These are phyloP conservation scores for Aplochiton taeniatus DNA, from an alignment of 2,797 vertebrate species.

Conservation along the genomic window DNA sequence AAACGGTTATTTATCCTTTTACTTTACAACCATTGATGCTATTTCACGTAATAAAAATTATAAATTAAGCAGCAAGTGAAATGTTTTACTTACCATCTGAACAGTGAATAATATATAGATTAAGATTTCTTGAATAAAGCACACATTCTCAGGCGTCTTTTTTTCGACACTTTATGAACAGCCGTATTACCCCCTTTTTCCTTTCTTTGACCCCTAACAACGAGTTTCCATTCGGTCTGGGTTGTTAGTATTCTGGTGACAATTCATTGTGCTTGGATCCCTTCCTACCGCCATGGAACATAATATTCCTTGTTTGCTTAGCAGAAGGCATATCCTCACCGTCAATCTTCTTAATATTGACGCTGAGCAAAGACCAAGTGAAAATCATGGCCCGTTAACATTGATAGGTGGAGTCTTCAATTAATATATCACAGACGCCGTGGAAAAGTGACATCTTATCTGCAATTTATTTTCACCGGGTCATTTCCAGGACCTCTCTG, in stretches of 20 bases:
- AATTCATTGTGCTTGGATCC: not conserved
- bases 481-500: slow-evolving; percentile 19
- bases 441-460: slow-evolving; percentile 13
- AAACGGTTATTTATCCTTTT: no score
- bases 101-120: no score
- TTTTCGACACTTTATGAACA: no score
- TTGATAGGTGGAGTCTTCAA: slow-evolving; percentile 38
- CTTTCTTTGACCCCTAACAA: no score
- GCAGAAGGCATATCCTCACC: slow-evolving; percentile 24
- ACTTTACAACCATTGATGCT: no score
- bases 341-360: slow-evolving; percentile 57
- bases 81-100: no score
- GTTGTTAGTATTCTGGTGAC: slow-evolving; percentile 11
- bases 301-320: slow-evolving; percentile 1
- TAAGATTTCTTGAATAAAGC: no score
- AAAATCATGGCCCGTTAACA: slow-evolving; percentile 55
- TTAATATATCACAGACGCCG: slow-evolving; percentile 19
- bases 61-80: no score
- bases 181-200: no score
- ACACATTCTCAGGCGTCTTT: no score
- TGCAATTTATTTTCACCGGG: slow-evolving; percentile 8
- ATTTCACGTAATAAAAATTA: no score
- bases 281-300: not conserved
- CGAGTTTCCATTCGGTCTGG: not conserved
- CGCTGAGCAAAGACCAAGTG: slow-evolving; percentile 32